Conservation (phyloP, 2,888 invertebrate species). For the Liopterus haemorrhoidalis region DNA sequence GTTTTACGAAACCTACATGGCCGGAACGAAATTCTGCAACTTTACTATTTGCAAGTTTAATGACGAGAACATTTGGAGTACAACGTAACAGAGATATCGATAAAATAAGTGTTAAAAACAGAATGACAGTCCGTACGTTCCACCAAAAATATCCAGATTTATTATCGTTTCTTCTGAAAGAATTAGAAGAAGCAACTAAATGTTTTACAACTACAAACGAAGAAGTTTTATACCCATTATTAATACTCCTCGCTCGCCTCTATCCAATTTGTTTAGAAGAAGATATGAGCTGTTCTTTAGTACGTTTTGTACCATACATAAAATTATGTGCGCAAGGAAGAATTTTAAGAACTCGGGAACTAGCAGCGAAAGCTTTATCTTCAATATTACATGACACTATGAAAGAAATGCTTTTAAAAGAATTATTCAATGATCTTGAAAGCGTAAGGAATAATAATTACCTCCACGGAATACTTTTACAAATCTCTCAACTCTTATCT, state of each 20-base stretch:
- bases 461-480: conserved; percentile 61
- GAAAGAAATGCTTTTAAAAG: conserved; percentile 39
- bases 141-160: conserved; percentile 66
- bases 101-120: conserved; percentile 57
- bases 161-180: conserved; percentile 49
- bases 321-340: conserved; percentile 58
- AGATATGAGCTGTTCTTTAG: no score
- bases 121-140: conserved; percentile 73
- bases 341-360: conserved; percentile 62
- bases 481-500: no score
- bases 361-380: conserved; percentile 66
- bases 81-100: conserved; percentile 55
- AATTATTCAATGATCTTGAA: conserved; percentile 34
- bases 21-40: conserved; percentile 81
- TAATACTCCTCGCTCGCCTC: conserved; percentile 70
- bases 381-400: conserved; percentile 50
- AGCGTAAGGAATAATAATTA: conserved; percentile 44
- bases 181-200: conserved; percentile 41
- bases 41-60: conserved; percentile 73
- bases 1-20: conserved; percentile 72
- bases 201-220: conserved; percentile 41
- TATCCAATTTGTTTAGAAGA: conserved; percentile 71
- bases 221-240: conserved; percentile 65
- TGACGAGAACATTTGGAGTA: conserved; percentile 84
- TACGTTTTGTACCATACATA: conserved; percentile 60